Percentiles rank a stretch among this genome's conserved stretches.
phyloP scores from a whole-genome alignment of 2,888 invertebrate genomes.

The Drosophila maculinotata region DNA sequence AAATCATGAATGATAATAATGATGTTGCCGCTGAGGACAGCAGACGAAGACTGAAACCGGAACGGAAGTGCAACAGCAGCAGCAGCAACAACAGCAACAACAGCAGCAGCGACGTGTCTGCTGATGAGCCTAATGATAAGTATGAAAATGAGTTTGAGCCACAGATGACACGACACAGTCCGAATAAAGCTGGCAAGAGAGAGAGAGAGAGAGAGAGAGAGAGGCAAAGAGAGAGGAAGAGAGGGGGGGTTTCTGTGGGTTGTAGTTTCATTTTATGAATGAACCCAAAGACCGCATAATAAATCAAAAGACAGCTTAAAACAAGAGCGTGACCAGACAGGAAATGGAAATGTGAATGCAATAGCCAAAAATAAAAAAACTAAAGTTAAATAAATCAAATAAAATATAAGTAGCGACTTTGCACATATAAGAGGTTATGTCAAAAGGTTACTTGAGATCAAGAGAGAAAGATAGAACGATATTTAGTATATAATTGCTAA shows the following conservation, averaged over 20 bases:
- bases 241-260: conserved; percentile 1
- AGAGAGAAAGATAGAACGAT: too few relatives aligned
- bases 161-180: conserved; percentile 70
- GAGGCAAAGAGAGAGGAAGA: conserved; percentile 1
- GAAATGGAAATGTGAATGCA: conserved; percentile 73
- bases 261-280: conserved; percentile 75
- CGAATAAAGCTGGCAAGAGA: conserved; percentile 7
- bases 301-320: conserved; percentile 62
- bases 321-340: conserved; percentile 65
- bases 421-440: background rate
- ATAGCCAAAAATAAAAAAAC: conserved; percentile 8
- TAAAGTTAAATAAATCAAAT: background rate
- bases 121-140: conserved; percentile 77
- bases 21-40: conserved; percentile 61
- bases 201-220: background rate
- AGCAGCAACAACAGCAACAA: conserved; percentile 10
- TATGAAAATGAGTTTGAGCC: conserved; percentile 78
- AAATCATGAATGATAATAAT: conserved; percentile 61
- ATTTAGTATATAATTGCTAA: too few relatives aligned
- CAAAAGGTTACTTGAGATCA: background rate
- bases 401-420: background rate
- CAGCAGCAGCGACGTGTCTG: conserved; percentile 37
- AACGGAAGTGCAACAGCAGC: conserved; percentile 21
- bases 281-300: conserved; percentile 60
- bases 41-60: conserved; percentile 42